A percentile compares a stretch with the other conserved stretches of the same genome.
phyloP scores from a whole-genome alignment of 1,140 invertebrate genomes.

The Drosophila obscura region DNA sequence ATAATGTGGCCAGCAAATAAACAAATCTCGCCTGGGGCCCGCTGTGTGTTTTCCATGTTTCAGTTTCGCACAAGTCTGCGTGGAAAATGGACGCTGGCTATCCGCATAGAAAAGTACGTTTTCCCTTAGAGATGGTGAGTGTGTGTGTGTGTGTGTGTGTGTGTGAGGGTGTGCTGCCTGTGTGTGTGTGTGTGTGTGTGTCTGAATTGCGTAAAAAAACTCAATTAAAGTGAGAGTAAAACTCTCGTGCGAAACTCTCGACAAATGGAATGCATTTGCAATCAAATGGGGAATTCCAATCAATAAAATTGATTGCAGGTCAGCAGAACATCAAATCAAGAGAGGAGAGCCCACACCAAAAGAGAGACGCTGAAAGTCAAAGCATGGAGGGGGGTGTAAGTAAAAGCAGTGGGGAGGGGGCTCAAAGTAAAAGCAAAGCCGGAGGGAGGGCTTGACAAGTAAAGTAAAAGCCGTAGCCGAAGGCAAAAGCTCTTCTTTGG shows the following conservation, averaged over 20 bases:
- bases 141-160: background rate
- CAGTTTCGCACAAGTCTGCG: slow-evolving; percentile 70
- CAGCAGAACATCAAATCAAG: slow-evolving; percentile 1
- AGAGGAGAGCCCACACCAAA: background rate
- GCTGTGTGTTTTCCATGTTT: slow-evolving; percentile 13
- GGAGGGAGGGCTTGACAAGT: too few relatives aligned
- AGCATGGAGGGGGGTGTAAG: background rate
- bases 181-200: slow-evolving; percentile 14
- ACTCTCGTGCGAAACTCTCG: background rate
- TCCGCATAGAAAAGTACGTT: slow-evolving; percentile 68
- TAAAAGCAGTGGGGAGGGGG: slow-evolving; percentile 5
- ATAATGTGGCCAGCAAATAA: slow-evolving; percentile 68
- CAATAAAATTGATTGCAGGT: slow-evolving; percentile 71
- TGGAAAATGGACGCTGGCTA: slow-evolving; percentile 72
- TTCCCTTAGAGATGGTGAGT: background rate
- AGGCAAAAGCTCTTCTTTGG: slow-evolving; percentile 18
- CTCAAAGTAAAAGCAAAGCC: too few relatives aligned
- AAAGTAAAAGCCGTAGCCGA: background rate
- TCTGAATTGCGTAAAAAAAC: slow-evolving; percentile 23
- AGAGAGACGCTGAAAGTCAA: background rate
- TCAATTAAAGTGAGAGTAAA: slow-evolving; percentile 46
- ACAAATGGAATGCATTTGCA: slow-evolving; percentile 33
- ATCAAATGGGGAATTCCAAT: slow-evolving; percentile 60
- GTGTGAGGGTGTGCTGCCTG: background rate
- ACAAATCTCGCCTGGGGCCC: slow-evolving; percentile 43